Evolutionary conservation across 2,113 vertebrate genomes (phyloP), one percentile per base, ranked within the genome.

Genomic region (Lophotis ruficrista): DNA sequence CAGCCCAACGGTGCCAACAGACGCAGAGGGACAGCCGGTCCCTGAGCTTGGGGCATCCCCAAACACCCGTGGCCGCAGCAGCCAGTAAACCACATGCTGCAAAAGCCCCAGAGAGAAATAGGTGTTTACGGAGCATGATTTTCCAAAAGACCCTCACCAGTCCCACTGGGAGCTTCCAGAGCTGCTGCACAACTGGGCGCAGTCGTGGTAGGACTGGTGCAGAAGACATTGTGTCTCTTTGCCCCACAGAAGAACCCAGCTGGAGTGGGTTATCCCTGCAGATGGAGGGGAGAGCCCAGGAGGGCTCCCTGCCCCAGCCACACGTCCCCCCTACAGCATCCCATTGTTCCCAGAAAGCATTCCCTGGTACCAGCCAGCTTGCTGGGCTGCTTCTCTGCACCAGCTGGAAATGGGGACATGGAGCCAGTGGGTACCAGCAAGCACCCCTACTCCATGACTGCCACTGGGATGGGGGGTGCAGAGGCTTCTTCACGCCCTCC

Each of bases 131-230:
- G 58, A 43, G 35, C 0, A 1, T 2, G 53, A 7, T 38, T 64
- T 50, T 53, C n/a, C 51, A 48, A 11, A 16, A 43, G 48, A 62
- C 9, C 47, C n/a, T 53, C 27, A 2, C 4, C 13, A 37, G 18
- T 15, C 14, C 28, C 14, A 2, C n/a, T 4, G 3, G 3, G 73
- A 57, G 58, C 69, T 60, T 23, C 69, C 20, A 27, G 58, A 61
- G 16, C 65, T 54, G 58, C 58, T 33, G 58, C 38, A 5, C 0
- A 0, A 4, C 37, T 1, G 5, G n/a, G 31, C 12, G 3, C 1
- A 12, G 21, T 5, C 43, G 5, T 1, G n/a, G 62, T 5, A 25
- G 50, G 10, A 6, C 1, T 0, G 0, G 7, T 6, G 17, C 6
- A 43, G 43, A 6, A 37, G 41, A 30, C 15, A 8, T 23, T 3